These are phyloP conservation scores for Podilymbus podiceps DNA, from an alignment of 2,113 vertebrate species.

Conservation along the genomic window DNA sequence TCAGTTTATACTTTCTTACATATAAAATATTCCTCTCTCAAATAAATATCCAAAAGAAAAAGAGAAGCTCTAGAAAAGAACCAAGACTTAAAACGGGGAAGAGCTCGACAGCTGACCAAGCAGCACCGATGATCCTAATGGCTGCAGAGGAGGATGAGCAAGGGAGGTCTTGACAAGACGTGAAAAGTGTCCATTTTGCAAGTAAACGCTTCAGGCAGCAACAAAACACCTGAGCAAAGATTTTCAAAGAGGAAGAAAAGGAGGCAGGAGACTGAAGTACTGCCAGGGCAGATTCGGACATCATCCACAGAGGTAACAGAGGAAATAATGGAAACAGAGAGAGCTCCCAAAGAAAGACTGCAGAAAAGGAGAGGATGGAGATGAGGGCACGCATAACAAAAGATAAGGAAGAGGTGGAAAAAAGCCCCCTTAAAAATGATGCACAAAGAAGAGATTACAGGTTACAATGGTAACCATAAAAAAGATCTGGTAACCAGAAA, in stretches of 20 bases:
- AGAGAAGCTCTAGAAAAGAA: neutral
- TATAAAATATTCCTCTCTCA: neutral
- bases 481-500: neutral
- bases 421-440: neutral
- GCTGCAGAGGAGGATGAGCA: neutral
- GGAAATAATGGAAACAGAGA: neutral
- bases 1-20: neutral
- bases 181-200: neutral
- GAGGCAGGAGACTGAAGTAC: neutral
- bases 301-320: accelerated
- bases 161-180: neutral
- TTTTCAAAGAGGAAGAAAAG: neutral
- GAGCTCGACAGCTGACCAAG: neutral
- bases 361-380: neutral
- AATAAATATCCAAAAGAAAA: neutral
- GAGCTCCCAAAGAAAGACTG: neutral
- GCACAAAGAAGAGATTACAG: neutral
- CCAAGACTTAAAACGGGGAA: neutral
- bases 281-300: neutral
- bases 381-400: neutral
- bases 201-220: neutral
- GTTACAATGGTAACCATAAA: neutral
- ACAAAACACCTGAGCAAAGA: neutral
- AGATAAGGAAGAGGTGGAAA: neutral
- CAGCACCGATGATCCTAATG: neutral